Conservation (phyloP, 2,797 vertebrate species). For the Dipus sagitta region DNA sequence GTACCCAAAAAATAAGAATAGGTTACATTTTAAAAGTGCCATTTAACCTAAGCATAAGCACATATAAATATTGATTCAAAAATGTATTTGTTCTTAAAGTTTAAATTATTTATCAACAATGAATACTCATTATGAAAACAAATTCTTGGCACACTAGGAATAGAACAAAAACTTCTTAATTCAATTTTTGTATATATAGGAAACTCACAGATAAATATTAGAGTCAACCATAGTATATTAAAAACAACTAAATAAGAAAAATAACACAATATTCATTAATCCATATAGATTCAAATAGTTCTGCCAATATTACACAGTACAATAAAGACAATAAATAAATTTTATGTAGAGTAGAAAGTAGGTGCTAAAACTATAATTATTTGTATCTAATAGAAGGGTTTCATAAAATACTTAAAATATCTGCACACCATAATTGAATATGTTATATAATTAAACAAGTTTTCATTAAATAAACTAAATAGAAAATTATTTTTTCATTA, state of each 20-base stretch:
- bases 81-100: neutral
- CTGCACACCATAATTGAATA: neutral
- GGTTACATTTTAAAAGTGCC: neutral
- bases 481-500: neutral
- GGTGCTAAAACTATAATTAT: neutral
- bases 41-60: neutral
- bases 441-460: neutral
- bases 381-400: neutral
- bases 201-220: neutral
- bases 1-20: neutral
- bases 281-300: neutral
- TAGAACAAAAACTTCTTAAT: neutral
- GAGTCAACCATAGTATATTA: neutral
- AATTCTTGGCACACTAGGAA: neutral
- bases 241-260: neutral
- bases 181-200: neutral
- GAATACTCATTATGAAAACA: conserved; percentile 6
- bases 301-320: neutral
- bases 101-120: neutral
- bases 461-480: neutral
- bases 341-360: neutral
- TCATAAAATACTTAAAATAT: neutral
- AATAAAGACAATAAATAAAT: neutral
- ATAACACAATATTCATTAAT: neutral
- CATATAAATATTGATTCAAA: neutral